Base-by-base conservation (phyloP, 2,797 vertebrate species). In the Buphagus erythrorhynchus region DNA sequence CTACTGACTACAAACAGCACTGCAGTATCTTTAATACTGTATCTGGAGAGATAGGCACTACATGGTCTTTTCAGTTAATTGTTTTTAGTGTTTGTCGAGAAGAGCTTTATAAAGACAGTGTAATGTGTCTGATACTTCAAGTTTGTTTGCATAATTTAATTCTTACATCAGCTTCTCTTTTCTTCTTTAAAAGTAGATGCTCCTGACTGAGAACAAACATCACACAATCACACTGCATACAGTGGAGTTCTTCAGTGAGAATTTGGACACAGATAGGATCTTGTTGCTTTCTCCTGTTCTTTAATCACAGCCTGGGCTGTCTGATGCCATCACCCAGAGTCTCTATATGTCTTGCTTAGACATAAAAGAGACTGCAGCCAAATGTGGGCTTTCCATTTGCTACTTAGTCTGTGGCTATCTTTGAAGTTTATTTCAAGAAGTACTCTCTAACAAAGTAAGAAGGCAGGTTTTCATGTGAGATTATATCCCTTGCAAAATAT, bases 401-500 rank as follows among this genome's bases (percentile, higher is more conserved):
- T 67, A n/a, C 85, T 96, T 94, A 88, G 80, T 79, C 66, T 81
- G 59, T 73, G 52, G 9, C 76, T 93, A 62, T 88, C 87, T 95
- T 94, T 96, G 94, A 96, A 95, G 88, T 95, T 88, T 85, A 71
- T 94, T 90, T 96, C 82, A 82, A 94, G 89, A 86, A 86, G 82
- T 93, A 52, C 89, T 93, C 62, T 43, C 79, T 81, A 68, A 90
- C 68, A 86, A 88, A 92, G 55, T 82, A 92, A 87, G 90, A 84
- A 95, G 52, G 25, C 48, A 69, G 33, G 68, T 95, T 94, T 95
- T 93, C 63, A 20, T 82, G 79, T 90, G 95, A 95, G 86, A 87
- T 95, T 94, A 71, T 88, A 83, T 90, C 59, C 83, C 63, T 93
- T 94, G 93, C 95, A 95, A 92, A 95, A 93, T 92, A 95, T 40